phyloP scores from a whole-genome alignment of 2,797 vertebrate genomes.

The Rousettus madagascariensis region DNA sequence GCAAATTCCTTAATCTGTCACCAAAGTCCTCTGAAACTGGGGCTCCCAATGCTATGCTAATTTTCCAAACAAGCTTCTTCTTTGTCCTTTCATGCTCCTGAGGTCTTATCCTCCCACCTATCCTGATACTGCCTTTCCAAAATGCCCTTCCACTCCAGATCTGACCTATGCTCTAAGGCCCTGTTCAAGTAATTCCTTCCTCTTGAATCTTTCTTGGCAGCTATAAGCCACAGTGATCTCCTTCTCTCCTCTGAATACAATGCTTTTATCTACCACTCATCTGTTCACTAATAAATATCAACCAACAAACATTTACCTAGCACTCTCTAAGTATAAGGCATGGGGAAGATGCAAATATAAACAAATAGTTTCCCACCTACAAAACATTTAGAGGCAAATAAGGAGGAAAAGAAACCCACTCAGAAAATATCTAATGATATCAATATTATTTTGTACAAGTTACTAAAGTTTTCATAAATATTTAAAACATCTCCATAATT shows the following conservation, averaged over 20 bases:
- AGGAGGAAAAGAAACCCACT: background rate
- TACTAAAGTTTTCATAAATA: constrained; percentile 28
- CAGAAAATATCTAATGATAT: background rate
- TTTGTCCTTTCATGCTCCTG: background rate
- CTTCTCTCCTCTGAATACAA: background rate
- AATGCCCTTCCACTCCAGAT: background rate
- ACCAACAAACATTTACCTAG: background rate
- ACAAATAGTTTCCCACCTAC: background rate
- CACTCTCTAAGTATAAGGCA: background rate
- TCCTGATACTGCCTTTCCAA: background rate
- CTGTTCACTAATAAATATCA: background rate
- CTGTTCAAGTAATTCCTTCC: background rate
- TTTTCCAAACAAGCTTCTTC: background rate
- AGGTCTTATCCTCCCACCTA: background rate
- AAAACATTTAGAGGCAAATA: constrained; percentile 4
- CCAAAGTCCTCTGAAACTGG: background rate
- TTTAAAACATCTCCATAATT: constrained; percentile 5
- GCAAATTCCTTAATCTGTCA: background rate
- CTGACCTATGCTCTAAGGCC: background rate
- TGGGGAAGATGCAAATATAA: background rate
- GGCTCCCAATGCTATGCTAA: background rate
- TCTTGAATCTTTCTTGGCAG: background rate
- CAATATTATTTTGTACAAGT: background rate
- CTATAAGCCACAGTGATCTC: background rate
- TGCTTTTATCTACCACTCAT: background rate